Base-by-base conservation (phyloP, 2,888 invertebrate species). In the Iphiclides podalirius region DNA sequence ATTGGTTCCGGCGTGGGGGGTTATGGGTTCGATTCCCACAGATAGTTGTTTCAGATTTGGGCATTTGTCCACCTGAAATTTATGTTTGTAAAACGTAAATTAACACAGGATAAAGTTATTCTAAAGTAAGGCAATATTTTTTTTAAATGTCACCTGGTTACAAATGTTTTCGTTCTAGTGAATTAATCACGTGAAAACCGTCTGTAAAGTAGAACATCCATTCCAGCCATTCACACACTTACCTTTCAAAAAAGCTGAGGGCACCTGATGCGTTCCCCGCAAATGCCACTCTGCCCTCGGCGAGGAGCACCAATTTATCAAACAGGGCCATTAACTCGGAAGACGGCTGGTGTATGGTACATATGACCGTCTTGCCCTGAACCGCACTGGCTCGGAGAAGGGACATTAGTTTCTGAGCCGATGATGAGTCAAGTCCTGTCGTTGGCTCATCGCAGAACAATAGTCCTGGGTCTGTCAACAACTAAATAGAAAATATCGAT, bases 361-460 rank as follows among this genome's bases (percentile, higher is more conserved):
- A 96, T 47, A 98, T 88, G 28, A 98, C 93, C 0, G 97, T 96
- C 78, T 95, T 95, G 12, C 96, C 96, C 58, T 92, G 91, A 1
- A 90, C 90, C 0, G 95, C 93, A 72, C 94, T 92, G 54, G 90
- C 85, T 17, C 92, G 91, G 64, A 96, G 90, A 42, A 94, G 90
- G 4, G 90, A 87, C 47, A 95, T 92, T 48, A 98, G 88, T 70
- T 94, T 95, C 70, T 94, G 94, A 0, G 98, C 98, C 70, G 97
- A 97, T 66, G 93, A 97, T 0, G 97, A 96, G 75, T 99, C 98
- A 47, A 95, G 75, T 0, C 98, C 97, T 0, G 98, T 98, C 0
- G 98, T 98, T 4, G 98, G 98, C 71, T 99, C 98, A 68, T 99
- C 98, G 72, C 97, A 96, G 82, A 98, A 98, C 33, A 99, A 83